Conservation (phyloP, 2,888 invertebrate genomes). For the Drosophila kuntzei region DNA sequence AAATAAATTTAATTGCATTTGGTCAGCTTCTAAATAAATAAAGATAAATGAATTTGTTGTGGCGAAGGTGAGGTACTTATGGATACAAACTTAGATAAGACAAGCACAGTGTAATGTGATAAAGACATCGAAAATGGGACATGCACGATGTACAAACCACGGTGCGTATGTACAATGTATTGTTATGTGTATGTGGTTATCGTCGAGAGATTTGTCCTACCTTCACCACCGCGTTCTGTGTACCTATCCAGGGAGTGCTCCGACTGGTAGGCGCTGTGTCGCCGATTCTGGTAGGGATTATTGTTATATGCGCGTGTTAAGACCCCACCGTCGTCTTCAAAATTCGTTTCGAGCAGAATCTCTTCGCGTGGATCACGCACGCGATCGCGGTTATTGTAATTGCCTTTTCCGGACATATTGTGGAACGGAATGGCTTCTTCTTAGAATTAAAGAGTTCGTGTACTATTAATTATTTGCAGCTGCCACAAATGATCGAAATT, state of each 20-base stretch:
- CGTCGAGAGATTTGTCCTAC: conserved; percentile 58
- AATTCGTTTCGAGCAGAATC: conserved; percentile 86
- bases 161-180: not conserved
- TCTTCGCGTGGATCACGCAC: conserved; percentile 85
- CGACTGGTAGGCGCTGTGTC: conserved; percentile 82
- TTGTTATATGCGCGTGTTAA: conserved; percentile 85
- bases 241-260: conserved; percentile 85
- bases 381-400: conserved; percentile 82
- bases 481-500: conserved; percentile 23
- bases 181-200: conserved; percentile 3
- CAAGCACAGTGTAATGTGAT: conserved; percentile 22
- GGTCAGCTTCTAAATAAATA: too few relatives aligned
- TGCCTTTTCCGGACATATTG: conserved; percentile 72
- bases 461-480: conserved; percentile 14
- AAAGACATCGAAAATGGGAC: conserved; percentile 6
- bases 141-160: not conserved
- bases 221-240: conserved; percentile 84
- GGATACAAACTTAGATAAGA: conserved; percentile 15
- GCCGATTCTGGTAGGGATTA: conserved; percentile 81
- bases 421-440: conserved; percentile 45
- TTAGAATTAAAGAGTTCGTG: conserved; percentile 8
- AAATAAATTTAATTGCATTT: too few relatives aligned
- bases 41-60: not conserved
- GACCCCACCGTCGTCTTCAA: conserved; percentile 85
- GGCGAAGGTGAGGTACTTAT: conserved; percentile 5